phyloP scores from a whole-genome alignment of 2,888 invertebrate genomes.

The Zygogramma bicolorata region DNA sequence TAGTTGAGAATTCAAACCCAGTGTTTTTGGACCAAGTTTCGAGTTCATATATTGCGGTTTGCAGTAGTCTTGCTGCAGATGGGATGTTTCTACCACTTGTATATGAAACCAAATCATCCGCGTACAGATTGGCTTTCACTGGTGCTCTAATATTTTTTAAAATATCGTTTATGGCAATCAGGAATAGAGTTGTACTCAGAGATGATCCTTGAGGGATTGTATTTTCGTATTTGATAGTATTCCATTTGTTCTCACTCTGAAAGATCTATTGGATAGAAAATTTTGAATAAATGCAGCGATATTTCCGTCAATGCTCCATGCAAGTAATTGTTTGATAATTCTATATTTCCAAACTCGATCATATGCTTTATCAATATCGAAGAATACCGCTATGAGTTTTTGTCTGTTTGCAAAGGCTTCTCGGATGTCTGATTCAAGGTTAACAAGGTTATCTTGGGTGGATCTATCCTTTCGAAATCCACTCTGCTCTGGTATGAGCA shows the following conservation, averaged over 20 bases:
- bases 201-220: conserved; percentile 9
- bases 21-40: neutral
- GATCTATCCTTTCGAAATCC: no score
- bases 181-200: neutral
- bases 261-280: neutral
- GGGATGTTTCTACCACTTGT: neutral
- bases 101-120: conserved; percentile 6
- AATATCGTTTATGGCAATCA: neutral
- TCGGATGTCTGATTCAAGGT: no score
- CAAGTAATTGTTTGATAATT: no score
- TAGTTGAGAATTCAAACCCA: neutral
- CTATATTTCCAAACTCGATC: no score
- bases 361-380: no score
- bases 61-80: neutral
- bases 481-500: no score
- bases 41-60: neutral
- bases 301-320: no score
- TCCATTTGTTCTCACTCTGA: neutral
- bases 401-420: no score
- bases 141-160: neutral
- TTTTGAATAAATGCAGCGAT: no score
- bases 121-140: conserved; percentile 1
- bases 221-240: neutral
- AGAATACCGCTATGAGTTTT: no score
- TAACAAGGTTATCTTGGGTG: no score